Evolutionary conservation across 2,113 vertebrate species (phyloP).

Genomic region (Chamaetylas fuelleborni): DNA sequence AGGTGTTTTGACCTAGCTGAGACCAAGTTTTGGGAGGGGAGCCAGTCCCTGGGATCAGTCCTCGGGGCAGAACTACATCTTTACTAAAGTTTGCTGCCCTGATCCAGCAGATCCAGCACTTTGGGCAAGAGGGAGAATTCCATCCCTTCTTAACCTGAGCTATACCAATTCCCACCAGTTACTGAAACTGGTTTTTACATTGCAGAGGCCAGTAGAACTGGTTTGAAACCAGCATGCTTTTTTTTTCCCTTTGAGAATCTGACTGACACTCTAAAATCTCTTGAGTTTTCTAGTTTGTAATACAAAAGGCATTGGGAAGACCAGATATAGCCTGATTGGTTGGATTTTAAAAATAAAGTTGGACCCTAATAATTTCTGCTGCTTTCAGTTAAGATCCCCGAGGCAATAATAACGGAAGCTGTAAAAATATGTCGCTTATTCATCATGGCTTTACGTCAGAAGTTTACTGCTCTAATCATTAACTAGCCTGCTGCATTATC

Average conservation of each 20-base stretch:
- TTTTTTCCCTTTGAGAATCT: background rate
- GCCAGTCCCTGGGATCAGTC: background rate
- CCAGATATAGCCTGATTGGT: background rate
- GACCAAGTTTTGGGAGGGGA: background rate
- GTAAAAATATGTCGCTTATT: conserved; percentile 35
- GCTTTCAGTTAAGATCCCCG: conserved; percentile 1
- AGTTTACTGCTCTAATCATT: conserved; percentile 54
- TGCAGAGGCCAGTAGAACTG: background rate
- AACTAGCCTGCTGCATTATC: conserved; percentile 48
- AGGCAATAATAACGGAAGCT: conserved; percentile 2
- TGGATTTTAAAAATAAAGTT: background rate
- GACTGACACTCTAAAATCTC: background rate
- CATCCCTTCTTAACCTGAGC: background rate
- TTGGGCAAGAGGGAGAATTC: background rate
- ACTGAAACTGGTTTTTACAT: background rate
- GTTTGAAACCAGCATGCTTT: background rate
- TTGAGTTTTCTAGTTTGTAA: background rate
- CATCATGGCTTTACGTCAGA: conserved; percentile 26
- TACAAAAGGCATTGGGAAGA: background rate
- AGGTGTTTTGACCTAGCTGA: accelerated
- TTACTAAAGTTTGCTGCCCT: background rate
- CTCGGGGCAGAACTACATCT: background rate
- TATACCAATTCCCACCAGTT: background rate
- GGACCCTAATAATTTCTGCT: background rate
- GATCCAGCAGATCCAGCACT: background rate